A percentile compares a stretch with the other conserved stretches of the same genome.
These are phyloP conservation scores for Rhinopithecus roxellana DNA, from an alignment of 2,113 vertebrate species.

Conservation along the genomic window DNA sequence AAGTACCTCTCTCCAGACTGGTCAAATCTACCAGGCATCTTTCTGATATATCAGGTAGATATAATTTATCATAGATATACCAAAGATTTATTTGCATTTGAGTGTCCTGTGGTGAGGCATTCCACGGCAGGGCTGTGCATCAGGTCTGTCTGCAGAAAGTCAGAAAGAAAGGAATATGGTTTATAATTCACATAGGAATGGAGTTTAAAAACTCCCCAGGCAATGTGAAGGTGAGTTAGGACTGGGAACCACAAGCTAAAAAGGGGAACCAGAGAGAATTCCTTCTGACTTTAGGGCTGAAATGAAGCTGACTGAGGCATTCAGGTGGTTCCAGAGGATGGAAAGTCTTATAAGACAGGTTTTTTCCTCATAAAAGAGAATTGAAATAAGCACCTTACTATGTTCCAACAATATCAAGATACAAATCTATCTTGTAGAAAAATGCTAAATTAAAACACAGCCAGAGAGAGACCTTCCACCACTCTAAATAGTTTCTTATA, in stretches of 20 bases:
- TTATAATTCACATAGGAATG: background rate
- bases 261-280: background rate
- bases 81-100: background rate
- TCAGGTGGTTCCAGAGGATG: background rate
- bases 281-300: background rate
- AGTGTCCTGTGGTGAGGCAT: background rate
- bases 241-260: background rate
- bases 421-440: background rate
- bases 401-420: conserved; percentile 15
- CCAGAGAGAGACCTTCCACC: background rate
- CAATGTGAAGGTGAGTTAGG: background rate
- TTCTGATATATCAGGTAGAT: background rate
- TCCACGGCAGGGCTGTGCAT: background rate
- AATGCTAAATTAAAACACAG: conserved; percentile 44
- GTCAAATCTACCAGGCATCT: background rate
- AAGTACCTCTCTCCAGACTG: background rate
- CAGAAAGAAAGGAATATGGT: background rate
- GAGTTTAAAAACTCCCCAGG: background rate
- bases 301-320: background rate
- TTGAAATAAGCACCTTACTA: background rate
- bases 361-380: conserved; percentile 15
- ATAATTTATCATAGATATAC: background rate
- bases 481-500: background rate
- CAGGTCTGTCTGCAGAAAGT: background rate
- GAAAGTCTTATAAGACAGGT: background rate